A percentile compares a stretch with the other conserved stretches of the same genome.
Conservation (phyloP, 1,140 invertebrate genomes). For the Eurosta solidaginis region DNA sequence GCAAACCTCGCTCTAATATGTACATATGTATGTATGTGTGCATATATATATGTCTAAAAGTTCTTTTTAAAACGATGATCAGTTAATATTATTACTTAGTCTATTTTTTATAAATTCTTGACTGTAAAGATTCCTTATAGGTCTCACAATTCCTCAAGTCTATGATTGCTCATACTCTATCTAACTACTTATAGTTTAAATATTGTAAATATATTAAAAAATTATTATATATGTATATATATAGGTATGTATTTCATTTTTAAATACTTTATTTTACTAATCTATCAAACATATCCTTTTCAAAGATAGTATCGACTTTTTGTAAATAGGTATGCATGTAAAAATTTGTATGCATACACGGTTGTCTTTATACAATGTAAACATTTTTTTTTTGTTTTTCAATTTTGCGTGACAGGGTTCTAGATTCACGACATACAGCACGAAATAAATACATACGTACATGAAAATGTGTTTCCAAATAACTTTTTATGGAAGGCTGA, state of each 20-base stretch:
- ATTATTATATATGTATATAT: background rate
- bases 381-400: too few species aligned
- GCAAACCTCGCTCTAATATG: too few species aligned
- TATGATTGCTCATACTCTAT: background rate
- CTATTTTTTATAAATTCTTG: conserved; percentile 6
- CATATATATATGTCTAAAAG: too few species aligned
- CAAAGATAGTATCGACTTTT: background rate
- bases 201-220: conserved; percentile 11
- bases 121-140: background rate
- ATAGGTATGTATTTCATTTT: background rate
- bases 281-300: background rate
- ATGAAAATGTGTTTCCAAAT: too few species aligned
- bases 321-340: background rate
- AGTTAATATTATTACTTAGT: too few species aligned
- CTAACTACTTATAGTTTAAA: conserved; percentile 23
- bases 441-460: too few species aligned
- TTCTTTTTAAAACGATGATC: too few species aligned
- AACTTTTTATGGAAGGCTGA: too few species aligned
- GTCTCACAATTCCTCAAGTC: background rate
- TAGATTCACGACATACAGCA: too few species aligned
- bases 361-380: background rate
- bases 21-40: too few species aligned
- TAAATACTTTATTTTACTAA: background rate
- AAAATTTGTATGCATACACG: background rate
- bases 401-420: too few species aligned